Percentiles rank a stretch among this genome's conserved stretches.
Conservation (phyloP, 2,797 vertebrate genomes). For the Florisuga fusca region DNA sequence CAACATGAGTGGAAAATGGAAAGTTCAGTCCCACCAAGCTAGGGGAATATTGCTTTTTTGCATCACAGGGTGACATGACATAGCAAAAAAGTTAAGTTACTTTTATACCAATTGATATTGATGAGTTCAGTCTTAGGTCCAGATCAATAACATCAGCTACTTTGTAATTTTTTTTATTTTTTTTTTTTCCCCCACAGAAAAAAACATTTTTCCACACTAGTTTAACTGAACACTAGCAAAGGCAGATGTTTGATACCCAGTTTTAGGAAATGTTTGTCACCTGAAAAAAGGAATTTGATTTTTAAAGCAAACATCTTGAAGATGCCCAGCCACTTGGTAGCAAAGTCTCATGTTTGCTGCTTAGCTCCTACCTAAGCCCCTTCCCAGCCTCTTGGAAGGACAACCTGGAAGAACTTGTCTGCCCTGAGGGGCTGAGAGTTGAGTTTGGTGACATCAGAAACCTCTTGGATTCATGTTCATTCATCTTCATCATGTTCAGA, state of each 20-base stretch:
- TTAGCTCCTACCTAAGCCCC: not conserved
- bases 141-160: not conserved
- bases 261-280: not conserved
- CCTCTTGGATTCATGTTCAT: not conserved
- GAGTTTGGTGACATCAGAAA: not conserved
- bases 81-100: not conserved
- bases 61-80: not conserved
- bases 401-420: fast-evolving
- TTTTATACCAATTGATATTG: not conserved
- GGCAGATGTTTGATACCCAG: not conserved
- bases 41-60: not conserved
- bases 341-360: not conserved
- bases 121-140: not conserved
- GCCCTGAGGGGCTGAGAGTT: not conserved
- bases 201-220: fast-evolving
- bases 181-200: not conserved
- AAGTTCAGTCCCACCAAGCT: not conserved
- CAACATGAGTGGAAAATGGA: not conserved
- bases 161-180: not conserved
- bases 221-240: fast-evolving
- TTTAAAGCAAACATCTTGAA: not conserved
- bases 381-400: not conserved
- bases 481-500: not conserved
- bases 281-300: not conserved
- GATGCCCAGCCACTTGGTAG: not conserved